These are phyloP conservation scores for Poecilia wingei DNA, from an alignment of 2,797 vertebrate species.

Conservation along the genomic window DNA sequence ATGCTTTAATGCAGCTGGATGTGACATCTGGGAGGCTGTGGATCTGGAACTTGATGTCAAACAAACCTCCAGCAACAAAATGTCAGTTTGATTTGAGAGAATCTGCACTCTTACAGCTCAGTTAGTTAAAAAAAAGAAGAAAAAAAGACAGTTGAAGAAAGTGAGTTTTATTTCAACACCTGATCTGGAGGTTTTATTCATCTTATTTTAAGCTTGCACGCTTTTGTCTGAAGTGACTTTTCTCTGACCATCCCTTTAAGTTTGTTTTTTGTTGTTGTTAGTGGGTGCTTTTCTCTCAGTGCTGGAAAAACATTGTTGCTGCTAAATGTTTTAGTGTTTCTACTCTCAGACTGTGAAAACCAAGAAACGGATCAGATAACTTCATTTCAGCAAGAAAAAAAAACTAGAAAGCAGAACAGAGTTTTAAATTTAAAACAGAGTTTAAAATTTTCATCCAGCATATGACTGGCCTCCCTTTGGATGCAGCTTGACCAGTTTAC, in stretches of 20 bases:
- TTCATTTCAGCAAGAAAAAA: not conserved
- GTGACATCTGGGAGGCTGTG: not conserved
- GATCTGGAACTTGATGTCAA: slow-evolving; percentile 5
- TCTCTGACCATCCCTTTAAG: not conserved
- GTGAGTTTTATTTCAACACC: slow-evolving; percentile 4
- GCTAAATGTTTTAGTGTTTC: slow-evolving; percentile 8
- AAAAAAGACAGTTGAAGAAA: not conserved
- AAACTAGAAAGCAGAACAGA: not conserved
- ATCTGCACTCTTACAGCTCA: not conserved
- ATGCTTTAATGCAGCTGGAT: not conserved
- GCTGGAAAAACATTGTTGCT: slow-evolving; percentile 3
- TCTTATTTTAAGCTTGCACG: slow-evolving; percentile 3
- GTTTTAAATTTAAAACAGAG: too few species aligned
- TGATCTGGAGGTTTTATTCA: slow-evolving; percentile 4
- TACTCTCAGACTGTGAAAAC: slow-evolving; percentile 4
- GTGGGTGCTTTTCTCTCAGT: slow-evolving; percentile 27
- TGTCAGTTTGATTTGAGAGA: not conserved
- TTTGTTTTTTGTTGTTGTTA: not conserved
- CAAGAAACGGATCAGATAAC: not conserved
- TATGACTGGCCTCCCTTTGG: not conserved
- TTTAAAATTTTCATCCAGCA: not conserved
- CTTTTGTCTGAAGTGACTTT: not conserved
- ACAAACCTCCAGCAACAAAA: slow-evolving; percentile 18
- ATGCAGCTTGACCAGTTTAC: not conserved
- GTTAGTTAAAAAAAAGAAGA: not conserved